Evolutionary conservation across 2,888 invertebrate species (phyloP).

Genomic region (Bellardia pandia): DNA sequence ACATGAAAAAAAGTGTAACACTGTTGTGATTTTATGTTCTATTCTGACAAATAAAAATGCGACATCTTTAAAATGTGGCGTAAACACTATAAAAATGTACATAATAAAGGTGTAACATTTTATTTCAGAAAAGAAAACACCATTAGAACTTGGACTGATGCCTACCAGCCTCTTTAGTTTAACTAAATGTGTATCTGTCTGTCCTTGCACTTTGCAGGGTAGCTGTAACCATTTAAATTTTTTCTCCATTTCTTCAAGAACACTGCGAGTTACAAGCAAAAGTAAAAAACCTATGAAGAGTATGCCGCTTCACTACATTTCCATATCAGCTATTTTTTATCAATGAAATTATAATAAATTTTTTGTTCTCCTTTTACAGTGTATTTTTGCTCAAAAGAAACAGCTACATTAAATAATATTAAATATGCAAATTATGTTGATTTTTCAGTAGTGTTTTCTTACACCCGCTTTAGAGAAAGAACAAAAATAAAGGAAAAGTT

Average conservation of each 20-base stretch:
- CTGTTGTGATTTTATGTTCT: no score
- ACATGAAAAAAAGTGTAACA: no score
- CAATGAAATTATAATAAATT: slow-evolving; percentile 3
- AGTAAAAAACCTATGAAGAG: neutral
- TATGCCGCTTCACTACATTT: neutral
- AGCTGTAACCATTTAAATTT: no score
- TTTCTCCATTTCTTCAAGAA: neutral
- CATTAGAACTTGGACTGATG: no score
- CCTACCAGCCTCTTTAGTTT: no score
- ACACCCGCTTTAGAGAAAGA: slow-evolving; percentile 2
- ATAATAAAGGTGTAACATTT: no score
- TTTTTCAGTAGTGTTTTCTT: slow-evolving; percentile 39
- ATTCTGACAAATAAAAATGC: no score
- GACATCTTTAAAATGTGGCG: no score
- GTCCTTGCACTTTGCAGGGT: no score
- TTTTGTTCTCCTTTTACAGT: neutral
- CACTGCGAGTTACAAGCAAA: neutral
- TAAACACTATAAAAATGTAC: no score
- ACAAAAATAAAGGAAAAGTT: neutral
- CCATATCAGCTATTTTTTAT: slow-evolving; percentile 18
- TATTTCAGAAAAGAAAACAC: no score
- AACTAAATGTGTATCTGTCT: no score
- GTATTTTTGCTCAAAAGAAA: slow-evolving; percentile 8
- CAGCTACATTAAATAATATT: slow-evolving; percentile 21
- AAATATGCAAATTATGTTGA: slow-evolving; percentile 56